phyloP scores from a whole-genome alignment of 2,888 invertebrate species.

The Automeris io region DNA sequence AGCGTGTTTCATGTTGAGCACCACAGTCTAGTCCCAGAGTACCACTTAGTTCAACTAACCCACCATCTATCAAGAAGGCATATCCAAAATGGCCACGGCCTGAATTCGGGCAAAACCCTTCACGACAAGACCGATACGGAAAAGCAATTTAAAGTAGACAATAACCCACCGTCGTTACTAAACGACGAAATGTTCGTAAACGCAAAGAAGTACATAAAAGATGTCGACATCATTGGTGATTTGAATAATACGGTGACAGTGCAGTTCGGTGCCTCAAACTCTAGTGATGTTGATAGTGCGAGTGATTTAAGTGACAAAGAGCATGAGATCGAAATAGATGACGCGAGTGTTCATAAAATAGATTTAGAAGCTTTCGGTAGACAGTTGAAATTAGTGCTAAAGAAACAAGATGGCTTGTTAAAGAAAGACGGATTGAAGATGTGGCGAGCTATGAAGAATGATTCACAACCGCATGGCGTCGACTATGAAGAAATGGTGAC shows the following conservation, averaged over 20 bases:
- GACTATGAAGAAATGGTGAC: slow-evolving; percentile 86
- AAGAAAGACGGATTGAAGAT: slow-evolving; percentile 86
- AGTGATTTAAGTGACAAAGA: slow-evolving; percentile 43
- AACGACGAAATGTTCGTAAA: slow-evolving; percentile 68
- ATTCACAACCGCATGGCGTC: slow-evolving; percentile 86
- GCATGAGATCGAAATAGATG: slow-evolving; percentile 47
- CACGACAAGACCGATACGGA: slow-evolving; percentile 51
- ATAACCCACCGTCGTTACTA: slow-evolving; percentile 51
- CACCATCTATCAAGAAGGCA: slow-evolving; percentile 76
- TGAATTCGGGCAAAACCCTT: slow-evolving; percentile 44
- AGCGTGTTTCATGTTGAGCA: slow-evolving; percentile 90
- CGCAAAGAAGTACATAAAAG: slow-evolving; percentile 53
- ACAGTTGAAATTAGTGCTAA: slow-evolving; percentile 83
- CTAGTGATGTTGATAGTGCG: slow-evolving; percentile 44
- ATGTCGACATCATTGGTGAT: slow-evolving; percentile 61
- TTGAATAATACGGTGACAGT: slow-evolving; percentile 63
- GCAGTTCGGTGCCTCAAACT: slow-evolving; percentile 54
- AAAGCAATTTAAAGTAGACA: slow-evolving; percentile 40
- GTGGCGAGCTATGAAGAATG: slow-evolving; percentile 87
- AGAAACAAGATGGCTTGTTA: slow-evolving; percentile 86
- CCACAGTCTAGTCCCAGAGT: slow-evolving; percentile 87
- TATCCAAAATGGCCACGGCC: slow-evolving; percentile 41
- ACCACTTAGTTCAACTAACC: slow-evolving; percentile 87
- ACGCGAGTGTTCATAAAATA: slow-evolving; percentile 78
- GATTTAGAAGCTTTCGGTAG: slow-evolving; percentile 89